phyloP scores from a whole-genome alignment of 2,888 invertebrate species.

The Drosophila mettleri region DNA sequence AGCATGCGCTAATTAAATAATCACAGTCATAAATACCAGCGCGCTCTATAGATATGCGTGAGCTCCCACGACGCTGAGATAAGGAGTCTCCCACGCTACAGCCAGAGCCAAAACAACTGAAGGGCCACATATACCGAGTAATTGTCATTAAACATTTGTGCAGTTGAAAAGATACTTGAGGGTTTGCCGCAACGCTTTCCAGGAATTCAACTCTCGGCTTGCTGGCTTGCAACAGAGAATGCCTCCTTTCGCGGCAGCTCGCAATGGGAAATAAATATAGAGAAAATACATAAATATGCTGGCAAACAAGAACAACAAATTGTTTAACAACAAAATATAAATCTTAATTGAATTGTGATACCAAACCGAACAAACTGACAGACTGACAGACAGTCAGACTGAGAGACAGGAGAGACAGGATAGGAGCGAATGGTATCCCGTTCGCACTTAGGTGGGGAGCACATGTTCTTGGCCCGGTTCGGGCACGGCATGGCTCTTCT shows the following conservation, averaged over 20 bases:
- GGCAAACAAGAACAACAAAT: conserved; percentile 72
- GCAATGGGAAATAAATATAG: conserved; percentile 48
- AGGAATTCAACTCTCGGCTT: conserved; percentile 63
- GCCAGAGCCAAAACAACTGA: conserved; percentile 30
- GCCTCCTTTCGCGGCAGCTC: conserved; percentile 40
- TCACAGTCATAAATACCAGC: conserved; percentile 58
- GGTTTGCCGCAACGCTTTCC: conserved; percentile 78
- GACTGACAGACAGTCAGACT: conserved; percentile 31
- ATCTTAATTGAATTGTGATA: conserved; percentile 82
- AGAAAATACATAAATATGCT: conserved; percentile 59
- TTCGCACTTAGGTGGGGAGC: conserved; percentile 39
- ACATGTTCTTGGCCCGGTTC: conserved; percentile 21
- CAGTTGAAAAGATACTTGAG: conserved; percentile 65
- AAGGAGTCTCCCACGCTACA: conserved; percentile 35
- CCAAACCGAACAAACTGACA: conserved; percentile 35
- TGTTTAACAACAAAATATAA: conserved; percentile 80
- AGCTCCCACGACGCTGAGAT: conserved; percentile 62
- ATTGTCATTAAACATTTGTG: conserved; percentile 73
- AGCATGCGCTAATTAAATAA: conserved; percentile 78
- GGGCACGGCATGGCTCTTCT: conserved; percentile 22
- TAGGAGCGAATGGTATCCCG: conserved; percentile 26
- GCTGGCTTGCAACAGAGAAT: conserved; percentile 73
- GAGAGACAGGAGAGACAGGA: conserved; percentile 28
- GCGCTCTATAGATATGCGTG: conserved; percentile 18
- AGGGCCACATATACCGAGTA: conserved; percentile 44